Percentiles rank a stretch among this genome's conserved stretches.
Evolutionary conservation across 2,113 vertebrate species (phyloP).

Genomic region (Nothobranchius kuhntae): DNA sequence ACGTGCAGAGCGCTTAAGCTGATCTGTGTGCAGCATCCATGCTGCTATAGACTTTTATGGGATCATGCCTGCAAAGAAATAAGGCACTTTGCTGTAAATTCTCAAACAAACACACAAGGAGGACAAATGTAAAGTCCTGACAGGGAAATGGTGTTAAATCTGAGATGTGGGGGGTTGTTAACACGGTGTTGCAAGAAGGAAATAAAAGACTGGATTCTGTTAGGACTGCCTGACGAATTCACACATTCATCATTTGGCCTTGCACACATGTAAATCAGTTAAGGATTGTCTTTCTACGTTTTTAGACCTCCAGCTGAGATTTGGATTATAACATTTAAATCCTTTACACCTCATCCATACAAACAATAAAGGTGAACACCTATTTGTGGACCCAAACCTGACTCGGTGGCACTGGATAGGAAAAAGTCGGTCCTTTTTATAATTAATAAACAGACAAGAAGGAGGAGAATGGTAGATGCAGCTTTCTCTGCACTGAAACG

Average conservation of each 20-base stretch:
- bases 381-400: constrained; percentile 35
- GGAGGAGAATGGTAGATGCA: constrained; percentile 4
- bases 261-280: constrained; percentile 26
- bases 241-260: constrained; percentile 40
- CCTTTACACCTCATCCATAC: not conserved
- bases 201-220: constrained; percentile 43
- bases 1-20: constrained; percentile 35
- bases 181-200: constrained; percentile 32
- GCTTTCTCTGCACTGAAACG: constrained; percentile 13
- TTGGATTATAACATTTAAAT: constrained; percentile 30
- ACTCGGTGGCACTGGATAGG: constrained; percentile 44
- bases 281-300: constrained; percentile 27
- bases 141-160: constrained; percentile 20
- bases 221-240: constrained; percentile 18
- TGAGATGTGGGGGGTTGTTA: not conserved
- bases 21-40: constrained; percentile 23
- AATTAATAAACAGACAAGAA: constrained; percentile 29
- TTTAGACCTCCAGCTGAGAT: constrained; percentile 22
- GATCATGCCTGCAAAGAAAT: constrained; percentile 34
- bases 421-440: constrained; percentile 27
- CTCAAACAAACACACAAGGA: constrained; percentile 20
- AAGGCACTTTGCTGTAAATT: constrained; percentile 18
- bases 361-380: constrained; percentile 25
- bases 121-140: constrained; percentile 11
- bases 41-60: constrained; percentile 25